These are phyloP conservation scores for Orthonychiurus folsomi DNA, from an alignment of 2,888 invertebrate genomes.

Conservation along the genomic window DNA sequence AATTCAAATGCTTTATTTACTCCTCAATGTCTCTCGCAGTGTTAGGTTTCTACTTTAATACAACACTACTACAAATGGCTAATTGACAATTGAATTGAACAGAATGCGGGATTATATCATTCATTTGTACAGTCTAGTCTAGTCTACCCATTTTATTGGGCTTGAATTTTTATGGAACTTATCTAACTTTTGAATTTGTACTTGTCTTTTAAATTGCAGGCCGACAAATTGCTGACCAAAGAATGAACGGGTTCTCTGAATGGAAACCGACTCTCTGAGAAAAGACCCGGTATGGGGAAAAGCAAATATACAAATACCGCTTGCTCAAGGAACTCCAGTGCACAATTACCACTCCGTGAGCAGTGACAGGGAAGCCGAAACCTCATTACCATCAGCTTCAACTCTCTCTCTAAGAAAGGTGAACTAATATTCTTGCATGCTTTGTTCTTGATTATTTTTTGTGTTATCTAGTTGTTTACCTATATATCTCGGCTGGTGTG, in stretches of 20 bases:
- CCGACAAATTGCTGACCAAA: neutral
- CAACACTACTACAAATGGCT: too few relatives aligned
- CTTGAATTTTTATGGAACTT: neutral
- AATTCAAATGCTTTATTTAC: too few relatives aligned
- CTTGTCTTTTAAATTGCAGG: neutral
- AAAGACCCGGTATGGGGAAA: slow-evolving; percentile 12
- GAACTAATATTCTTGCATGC: neutral
- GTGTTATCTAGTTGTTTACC: too few relatives aligned
- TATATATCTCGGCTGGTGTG: too few relatives aligned
- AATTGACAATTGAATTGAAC: too few relatives aligned
- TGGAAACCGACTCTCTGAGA: slow-evolving; percentile 38
- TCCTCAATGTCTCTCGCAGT: too few relatives aligned
- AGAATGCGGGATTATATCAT: too few relatives aligned
- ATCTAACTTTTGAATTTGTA: neutral
- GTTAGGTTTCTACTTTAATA: too few relatives aligned
- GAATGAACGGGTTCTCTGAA: slow-evolving; percentile 16
- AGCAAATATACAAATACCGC: slow-evolving; percentile 4
- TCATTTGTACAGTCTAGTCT: too few relatives aligned
- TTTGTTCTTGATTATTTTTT: neutral
- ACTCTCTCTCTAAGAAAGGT: slow-evolving; percentile 6
- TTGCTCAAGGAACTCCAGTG: slow-evolving; percentile 8
- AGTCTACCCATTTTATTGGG: too few relatives aligned
- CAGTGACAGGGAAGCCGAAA: slow-evolving; percentile 19
- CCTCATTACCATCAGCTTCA: neutral
- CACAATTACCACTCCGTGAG: slow-evolving; percentile 28